These are phyloP conservation scores for Spizaetus ornatus DNA, from an alignment of 2,113 vertebrate genomes.

Conservation along the genomic window DNA sequence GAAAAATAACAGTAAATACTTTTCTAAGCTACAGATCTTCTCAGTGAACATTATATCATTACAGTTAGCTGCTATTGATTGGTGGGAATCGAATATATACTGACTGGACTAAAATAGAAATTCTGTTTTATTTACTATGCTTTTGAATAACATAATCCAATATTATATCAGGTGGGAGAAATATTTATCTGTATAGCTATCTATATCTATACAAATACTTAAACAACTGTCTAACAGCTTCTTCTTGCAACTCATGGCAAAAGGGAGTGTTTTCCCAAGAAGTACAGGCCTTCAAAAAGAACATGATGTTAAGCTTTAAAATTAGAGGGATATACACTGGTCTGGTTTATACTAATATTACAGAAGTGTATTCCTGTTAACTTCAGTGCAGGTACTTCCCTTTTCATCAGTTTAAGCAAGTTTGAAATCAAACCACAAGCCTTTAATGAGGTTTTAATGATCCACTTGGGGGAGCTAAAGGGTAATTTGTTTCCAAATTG, in stretches of 20 bases:
- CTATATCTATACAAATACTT: background rate
- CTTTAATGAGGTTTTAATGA: constrained; percentile 28
- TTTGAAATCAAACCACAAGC: background rate
- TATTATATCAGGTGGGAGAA: background rate
- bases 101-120: background rate
- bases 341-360: background rate
- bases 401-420: background rate
- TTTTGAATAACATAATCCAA: background rate
- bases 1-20: background rate
- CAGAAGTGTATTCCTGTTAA: background rate
- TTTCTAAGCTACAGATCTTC: background rate
- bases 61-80: background rate
- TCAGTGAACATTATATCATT: background rate
- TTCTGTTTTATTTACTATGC: background rate
- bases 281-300: background rate
- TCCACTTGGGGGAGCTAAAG: constrained; percentile 63
- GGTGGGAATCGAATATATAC: background rate
- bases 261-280: background rate
- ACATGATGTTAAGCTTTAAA: background rate
- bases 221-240: background rate
- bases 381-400: background rate
- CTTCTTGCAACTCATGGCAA: background rate
- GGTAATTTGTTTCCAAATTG: constrained; percentile 32
- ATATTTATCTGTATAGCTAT: background rate
- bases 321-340: background rate